Percentiles rank a stretch among this genome's conserved stretches.
Evolutionary conservation across 2,113 vertebrate genomes (phyloP).

Genomic region (Bos taurus): ARS-UCD2.0 NC_037328.1:52469001-52469500

Average conservation of each 20-base stretch:
- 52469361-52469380: slow-evolving; percentile 71
- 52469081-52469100: slow-evolving; percentile 62
- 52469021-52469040: slow-evolving; percentile 56
- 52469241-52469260: slow-evolving; percentile 77
- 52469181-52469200: slow-evolving; percentile 77
- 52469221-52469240: slow-evolving; percentile 74
- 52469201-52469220: slow-evolving; percentile 80
- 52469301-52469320: slow-evolving; percentile 79
- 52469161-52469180: slow-evolving; percentile 76
- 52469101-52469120: slow-evolving; percentile 58
- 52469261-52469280: slow-evolving; percentile 82
- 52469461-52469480: not conserved
- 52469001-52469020: slow-evolving; percentile 61
- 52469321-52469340: slow-evolving; percentile 77
- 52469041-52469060: not conserved
- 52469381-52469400: slow-evolving; percentile 73
- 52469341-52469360: slow-evolving; percentile 55
- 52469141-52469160: slow-evolving; percentile 73
- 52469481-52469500: not conserved
- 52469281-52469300: slow-evolving; percentile 81
- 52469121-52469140: slow-evolving; percentile 69
- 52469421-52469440: slow-evolving; percentile 9
- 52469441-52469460: slow-evolving; percentile 12
- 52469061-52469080: slow-evolving; percentile 16
- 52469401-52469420: slow-evolving; percentile 38